Base-by-base conservation (phyloP, 2,888 invertebrate species). In the Athalia circularis region DNA sequence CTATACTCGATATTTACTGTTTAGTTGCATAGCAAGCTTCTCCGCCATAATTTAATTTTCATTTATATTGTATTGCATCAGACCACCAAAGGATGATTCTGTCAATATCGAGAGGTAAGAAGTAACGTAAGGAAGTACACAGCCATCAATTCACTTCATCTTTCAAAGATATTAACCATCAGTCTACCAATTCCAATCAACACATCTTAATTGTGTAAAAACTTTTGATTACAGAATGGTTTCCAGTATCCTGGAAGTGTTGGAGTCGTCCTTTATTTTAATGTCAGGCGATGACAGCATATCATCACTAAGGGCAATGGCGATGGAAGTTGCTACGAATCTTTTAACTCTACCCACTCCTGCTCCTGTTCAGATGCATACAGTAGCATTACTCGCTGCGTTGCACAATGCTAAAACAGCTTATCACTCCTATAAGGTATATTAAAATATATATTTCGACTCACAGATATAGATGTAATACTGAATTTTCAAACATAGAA, bases 401-500 rank as follows among this genome's bases (percentile, higher is more conserved):
- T 90, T 98, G 52, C 95, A 95, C 86, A 92, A 94, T 47, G 94
- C 94, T 50, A 94, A 94, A 65, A 91, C 93, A 48, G 90, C 93
- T 5, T 98, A 98, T 90, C 97, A 98, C 88, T 94, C 94, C 84
- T 97, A 97, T 88, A 98, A 98, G 93, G 97, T 94, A 86, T 80
- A 84, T 81, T 48, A 29, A 29, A 29, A 29, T 2, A 29, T 29
- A 9, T 45, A 5, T 59, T 61, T 47, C 64, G 43, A 15, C 62
- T 61, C 43, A 77, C 9, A 11, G 70, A 70, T 77, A 0, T 6
- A 6, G 48, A 8, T 5, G 29, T 29, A 29, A 29, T 29, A 29
- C 0, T 29, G 29, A 29, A 29, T 29, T 29, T 29, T 29, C 29
- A 29, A 29, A 29, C 29, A 29, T 29, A 29, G 29, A 29, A 29